phyloP scores from a whole-genome alignment of 2,797 vertebrate genomes.

The Takifugu rubripes region DNA sequence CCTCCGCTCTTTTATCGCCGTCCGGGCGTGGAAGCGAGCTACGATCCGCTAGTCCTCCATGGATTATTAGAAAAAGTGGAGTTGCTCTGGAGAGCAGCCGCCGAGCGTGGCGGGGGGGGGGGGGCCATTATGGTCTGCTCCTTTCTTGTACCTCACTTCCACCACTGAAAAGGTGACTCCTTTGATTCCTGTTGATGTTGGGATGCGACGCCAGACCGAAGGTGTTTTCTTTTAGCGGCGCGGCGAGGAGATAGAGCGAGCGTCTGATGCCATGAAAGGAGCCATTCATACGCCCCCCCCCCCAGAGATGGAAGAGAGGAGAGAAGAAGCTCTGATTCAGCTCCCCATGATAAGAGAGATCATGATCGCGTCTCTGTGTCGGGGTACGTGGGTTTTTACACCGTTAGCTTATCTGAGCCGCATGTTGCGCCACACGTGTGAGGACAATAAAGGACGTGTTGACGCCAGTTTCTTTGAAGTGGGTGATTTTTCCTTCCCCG shows the following conservation, averaged over 20 bases:
- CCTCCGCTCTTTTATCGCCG: conserved; percentile 14
- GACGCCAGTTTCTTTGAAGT: no score
- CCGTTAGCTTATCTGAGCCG: conserved; percentile 19
- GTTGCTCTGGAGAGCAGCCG: conserved; percentile 1
- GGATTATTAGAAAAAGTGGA: conserved; percentile 18
- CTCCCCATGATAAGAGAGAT: conserved; percentile 49
- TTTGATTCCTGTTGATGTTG: conserved; percentile 55
- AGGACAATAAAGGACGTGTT: no score
- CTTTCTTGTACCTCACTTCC: neutral
- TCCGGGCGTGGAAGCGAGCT: neutral
- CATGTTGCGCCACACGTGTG: no score
- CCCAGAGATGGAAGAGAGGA: conserved; percentile 23
- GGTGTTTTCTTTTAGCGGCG: conserved; percentile 45
- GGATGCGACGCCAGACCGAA: conserved; percentile 49
- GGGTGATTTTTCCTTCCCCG: no score
- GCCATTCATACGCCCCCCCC: conserved; percentile 42
- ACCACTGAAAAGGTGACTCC: conserved; percentile 24
- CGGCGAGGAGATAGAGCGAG: conserved; percentile 26
- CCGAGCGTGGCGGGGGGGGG: no score
- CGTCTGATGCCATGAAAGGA: conserved; percentile 42
- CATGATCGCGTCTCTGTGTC: conserved; percentile 57
- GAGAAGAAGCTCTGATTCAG: conserved; percentile 36
- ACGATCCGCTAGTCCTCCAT: neutral
- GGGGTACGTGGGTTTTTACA: conserved; percentile 56
- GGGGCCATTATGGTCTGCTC: conserved; percentile 10